Percentiles rank a stretch among this genome's conserved stretches.
Conservation (phyloP, 2,113 vertebrate species). For the Charina bottae region DNA sequence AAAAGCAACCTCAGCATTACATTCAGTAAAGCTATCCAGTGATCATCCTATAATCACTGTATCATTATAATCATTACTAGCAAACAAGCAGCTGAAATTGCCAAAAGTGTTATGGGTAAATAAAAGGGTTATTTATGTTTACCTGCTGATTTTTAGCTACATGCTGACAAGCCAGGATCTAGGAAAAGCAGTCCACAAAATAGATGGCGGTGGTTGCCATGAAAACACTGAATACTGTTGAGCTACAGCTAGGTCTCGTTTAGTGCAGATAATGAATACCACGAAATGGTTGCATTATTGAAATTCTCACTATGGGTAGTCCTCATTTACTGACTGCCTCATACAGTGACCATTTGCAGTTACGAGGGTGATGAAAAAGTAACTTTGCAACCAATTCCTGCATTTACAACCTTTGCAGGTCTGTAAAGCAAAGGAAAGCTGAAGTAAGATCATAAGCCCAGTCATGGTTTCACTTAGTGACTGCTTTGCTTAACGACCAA, state of each 20-base stretch:
- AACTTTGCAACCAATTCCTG: no score
- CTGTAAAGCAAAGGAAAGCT: background rate
- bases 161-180: background rate
- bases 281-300: no score
- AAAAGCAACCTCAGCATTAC: background rate
- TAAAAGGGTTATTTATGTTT: background rate
- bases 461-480: background rate
- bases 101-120: background rate
- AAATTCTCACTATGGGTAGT: no score
- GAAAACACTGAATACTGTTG: background rate
- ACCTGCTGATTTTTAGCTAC: background rate
- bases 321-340: no score
- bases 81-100: background rate
- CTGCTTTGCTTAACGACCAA: background rate
- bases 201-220: background rate
- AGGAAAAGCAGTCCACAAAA: fast-evolving
- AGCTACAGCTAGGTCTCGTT: background rate
- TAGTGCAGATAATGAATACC: no score
- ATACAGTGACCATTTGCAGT: no score
- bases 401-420: background rate
- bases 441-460: background rate
- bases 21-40: background rate
- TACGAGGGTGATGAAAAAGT: no score
- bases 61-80: background rate
- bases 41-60: background rate